phyloP scores from a whole-genome alignment of 2,113 vertebrate species.

The Tragulus kanchil region DNA sequence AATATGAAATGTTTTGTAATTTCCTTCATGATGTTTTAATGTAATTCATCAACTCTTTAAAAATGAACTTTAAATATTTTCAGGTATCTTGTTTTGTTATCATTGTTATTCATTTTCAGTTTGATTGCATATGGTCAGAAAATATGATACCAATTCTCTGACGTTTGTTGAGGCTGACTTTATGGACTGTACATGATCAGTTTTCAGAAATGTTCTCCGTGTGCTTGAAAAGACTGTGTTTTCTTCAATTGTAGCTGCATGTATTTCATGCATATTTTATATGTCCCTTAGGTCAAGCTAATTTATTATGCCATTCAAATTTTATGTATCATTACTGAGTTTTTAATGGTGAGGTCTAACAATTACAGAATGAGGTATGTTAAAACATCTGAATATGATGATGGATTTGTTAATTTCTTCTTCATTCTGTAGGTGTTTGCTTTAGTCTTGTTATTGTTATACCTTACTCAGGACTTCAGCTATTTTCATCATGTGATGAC shows the following conservation, averaged over 20 bases:
- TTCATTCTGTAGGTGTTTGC: conserved; percentile 23
- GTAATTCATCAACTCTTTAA: background rate
- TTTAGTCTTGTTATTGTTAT: too few relatives aligned
- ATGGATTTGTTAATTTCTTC: background rate
- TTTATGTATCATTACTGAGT: background rate
- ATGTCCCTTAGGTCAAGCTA: background rate
- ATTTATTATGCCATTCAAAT: conserved; percentile 53
- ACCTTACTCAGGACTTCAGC: conserved; percentile 9
- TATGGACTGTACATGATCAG: background rate
- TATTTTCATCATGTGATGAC: background rate
- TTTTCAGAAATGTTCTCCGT: background rate
- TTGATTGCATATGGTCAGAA: background rate
- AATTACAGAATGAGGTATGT: background rate
- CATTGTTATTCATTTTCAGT: background rate
- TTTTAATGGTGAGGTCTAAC: background rate
- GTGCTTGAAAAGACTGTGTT: background rate
- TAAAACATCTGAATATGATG: background rate
- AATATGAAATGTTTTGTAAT: background rate
- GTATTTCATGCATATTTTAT: background rate
- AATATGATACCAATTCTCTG: background rate
- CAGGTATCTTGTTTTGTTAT: background rate
- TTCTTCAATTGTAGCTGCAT: background rate
- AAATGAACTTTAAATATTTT: background rate
- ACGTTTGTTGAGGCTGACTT: background rate
- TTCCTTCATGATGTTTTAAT: background rate